Conservation (phyloP, 1,140 invertebrate genomes). For the Drosophila ohnishii region DNA sequence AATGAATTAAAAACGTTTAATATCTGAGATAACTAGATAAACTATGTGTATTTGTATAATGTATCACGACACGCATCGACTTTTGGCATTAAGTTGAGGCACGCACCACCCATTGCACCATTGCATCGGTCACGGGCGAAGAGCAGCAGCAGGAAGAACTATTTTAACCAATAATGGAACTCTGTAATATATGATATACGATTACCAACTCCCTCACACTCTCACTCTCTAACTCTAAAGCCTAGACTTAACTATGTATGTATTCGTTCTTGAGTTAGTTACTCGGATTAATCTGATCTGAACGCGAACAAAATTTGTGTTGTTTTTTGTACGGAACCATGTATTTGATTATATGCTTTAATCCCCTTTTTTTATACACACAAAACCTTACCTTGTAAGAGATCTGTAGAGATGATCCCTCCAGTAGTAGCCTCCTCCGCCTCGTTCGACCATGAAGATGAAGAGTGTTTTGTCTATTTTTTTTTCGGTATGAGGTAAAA, state of each 20-base stretch:
- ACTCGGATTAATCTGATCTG: slow-evolving; percentile 37
- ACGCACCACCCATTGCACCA: slow-evolving; percentile 31
- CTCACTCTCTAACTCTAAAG: slow-evolving; percentile 46
- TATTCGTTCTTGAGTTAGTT: slow-evolving; percentile 53
- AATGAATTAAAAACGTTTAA: slow-evolving; percentile 71
- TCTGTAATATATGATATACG: slow-evolving; percentile 70
- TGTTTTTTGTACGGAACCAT: slow-evolving; percentile 41
- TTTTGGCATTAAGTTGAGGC: slow-evolving; percentile 49
- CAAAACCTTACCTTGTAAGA: slow-evolving; percentile 56
- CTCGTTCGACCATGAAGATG: slow-evolving; percentile 44
- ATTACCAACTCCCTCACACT: slow-evolving; percentile 31
- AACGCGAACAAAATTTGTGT: slow-evolving; percentile 63
- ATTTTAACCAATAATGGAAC: slow-evolving; percentile 66
- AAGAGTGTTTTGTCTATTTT: slow-evolving; percentile 32
- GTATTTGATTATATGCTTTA: slow-evolving; percentile 59
- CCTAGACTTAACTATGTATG: slow-evolving; percentile 39
- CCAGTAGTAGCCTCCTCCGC: slow-evolving; percentile 31
- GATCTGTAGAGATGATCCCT: slow-evolving; percentile 43
- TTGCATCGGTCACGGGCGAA: slow-evolving; percentile 26
- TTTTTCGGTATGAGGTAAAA: slow-evolving; percentile 64
- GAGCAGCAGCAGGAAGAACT: slow-evolving; percentile 25
- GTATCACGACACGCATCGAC: slow-evolving; percentile 37
- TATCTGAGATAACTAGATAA: slow-evolving; percentile 38
- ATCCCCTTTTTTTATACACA: slow-evolving; percentile 30
- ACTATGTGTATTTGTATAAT: slow-evolving; percentile 47